These are phyloP conservation scores for Sorex maritimensis DNA, from an alignment of 2,797 vertebrate species.

Conservation along the genomic window DNA sequence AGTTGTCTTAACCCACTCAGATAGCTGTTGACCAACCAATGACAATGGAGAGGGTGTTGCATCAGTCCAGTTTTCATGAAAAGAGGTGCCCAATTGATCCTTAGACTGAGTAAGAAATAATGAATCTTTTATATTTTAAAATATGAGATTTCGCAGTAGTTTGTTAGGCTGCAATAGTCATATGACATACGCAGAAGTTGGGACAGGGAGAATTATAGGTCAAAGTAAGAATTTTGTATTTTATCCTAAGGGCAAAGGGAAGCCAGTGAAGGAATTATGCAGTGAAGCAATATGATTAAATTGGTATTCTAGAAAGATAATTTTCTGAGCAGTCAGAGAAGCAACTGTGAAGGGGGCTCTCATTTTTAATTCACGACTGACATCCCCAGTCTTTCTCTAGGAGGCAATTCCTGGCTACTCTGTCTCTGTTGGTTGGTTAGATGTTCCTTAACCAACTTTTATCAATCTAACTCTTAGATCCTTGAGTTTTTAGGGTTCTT, in stretches of 20 bases:
- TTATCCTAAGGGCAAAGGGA: background rate
- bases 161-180: background rate
- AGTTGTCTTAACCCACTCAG: background rate
- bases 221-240: background rate
- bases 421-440: background rate
- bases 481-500: background rate
- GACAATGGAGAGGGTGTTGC: background rate
- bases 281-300: background rate
- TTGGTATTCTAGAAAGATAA: background rate
- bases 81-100: background rate
- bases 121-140: rapidly evolving
- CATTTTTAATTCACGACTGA: background rate
- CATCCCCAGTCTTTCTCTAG: background rate
- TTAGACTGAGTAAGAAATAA: background rate
- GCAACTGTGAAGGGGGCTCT: background rate
- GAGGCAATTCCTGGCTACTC: background rate
- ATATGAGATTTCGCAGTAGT: rapidly evolving
- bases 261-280: background rate
- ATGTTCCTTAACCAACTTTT: no score
- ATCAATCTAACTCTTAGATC: background rate
- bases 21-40: background rate
- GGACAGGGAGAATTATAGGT: background rate
- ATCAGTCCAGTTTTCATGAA: background rate
- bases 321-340: background rate
- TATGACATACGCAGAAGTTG: background rate